These are phyloP conservation scores for Ophiothrix spiculata DNA, from an alignment of 35 echinoderm and acorn worm genomes.

Conservation along the genomic window DNA sequence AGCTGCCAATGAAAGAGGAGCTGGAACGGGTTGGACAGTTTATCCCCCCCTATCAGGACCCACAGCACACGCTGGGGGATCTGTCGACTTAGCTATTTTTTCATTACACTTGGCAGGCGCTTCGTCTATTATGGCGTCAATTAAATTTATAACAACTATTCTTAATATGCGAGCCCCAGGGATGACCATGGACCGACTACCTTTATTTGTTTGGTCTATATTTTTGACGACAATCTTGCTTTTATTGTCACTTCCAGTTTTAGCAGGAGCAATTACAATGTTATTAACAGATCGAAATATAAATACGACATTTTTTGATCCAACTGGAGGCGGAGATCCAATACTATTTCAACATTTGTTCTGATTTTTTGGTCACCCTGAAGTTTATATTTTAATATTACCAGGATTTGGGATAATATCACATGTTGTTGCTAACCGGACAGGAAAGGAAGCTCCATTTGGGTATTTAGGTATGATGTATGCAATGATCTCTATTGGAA, in stretches of 20 bases:
- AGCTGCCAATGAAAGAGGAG: slow-evolving; percentile 60
- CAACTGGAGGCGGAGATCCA: slow-evolving; percentile 77
- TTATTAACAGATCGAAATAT: slow-evolving; percentile 73
- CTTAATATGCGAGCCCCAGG: slow-evolving; percentile 70
- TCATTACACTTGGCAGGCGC: slow-evolving; percentile 61
- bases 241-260: slow-evolving; percentile 41
- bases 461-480: slow-evolving; percentile 75
- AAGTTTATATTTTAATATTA: slow-evolving; percentile 75
- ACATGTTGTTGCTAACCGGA: slow-evolving; percentile 54
- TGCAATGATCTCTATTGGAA: slow-evolving; percentile 61
- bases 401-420: slow-evolving; percentile 80
- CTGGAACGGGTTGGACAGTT: slow-evolving; percentile 63
- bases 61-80: slow-evolving; percentile 57
- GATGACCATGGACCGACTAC: slow-evolving; percentile 43
- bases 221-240: slow-evolving; percentile 61
- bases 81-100: slow-evolving; percentile 67
- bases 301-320: slow-evolving; percentile 77
- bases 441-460: slow-evolving; percentile 73
- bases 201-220: slow-evolving; percentile 65
- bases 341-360: slow-evolving; percentile 75
- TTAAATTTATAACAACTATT: slow-evolving; percentile 74
- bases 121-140: slow-evolving; percentile 77
- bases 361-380: slow-evolving; percentile 84
- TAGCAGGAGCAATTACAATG: slow-evolving; percentile 79
- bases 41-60: slow-evolving; percentile 64